Evolutionary conservation across 2,888 invertebrate species (phyloP).

Genomic region (Brachylomia viminalis): DNA sequence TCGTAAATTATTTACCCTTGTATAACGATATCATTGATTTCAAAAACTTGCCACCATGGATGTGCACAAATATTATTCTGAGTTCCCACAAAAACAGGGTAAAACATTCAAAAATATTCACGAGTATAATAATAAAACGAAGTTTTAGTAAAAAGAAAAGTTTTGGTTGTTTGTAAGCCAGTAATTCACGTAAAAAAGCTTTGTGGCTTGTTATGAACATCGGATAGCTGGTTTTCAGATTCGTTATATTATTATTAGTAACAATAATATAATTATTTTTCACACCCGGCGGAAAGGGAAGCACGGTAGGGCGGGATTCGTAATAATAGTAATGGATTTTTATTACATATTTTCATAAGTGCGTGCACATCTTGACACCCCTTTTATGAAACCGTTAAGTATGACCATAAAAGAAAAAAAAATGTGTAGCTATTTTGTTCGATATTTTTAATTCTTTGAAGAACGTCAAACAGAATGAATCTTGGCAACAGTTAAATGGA

Average conservation of each 20-base stretch:
- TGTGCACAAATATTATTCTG: slow-evolving; percentile 1
- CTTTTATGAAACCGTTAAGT: slow-evolving; percentile 37
- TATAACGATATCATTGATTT: background rate
- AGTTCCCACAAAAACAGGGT: slow-evolving; percentile 8
- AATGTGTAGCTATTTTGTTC: background rate
- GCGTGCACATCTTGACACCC: slow-evolving; percentile 63
- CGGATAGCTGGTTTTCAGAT: background rate
- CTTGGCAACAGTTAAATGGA: slow-evolving; percentile 42
- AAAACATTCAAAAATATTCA: slow-evolving; percentile 35
- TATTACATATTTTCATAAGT: slow-evolving; percentile 58
- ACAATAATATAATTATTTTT: slow-evolving; percentile 15
- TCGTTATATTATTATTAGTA: background rate
- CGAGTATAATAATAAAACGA: slow-evolving; percentile 31
- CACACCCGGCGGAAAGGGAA: slow-evolving; percentile 14
- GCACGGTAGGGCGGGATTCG: slow-evolving; percentile 23
- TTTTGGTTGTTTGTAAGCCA: slow-evolving; percentile 29
- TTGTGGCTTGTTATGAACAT: slow-evolving; percentile 18
- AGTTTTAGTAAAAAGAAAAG: slow-evolving; percentile 17
- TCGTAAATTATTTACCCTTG: background rate
- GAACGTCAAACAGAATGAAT: slow-evolving; percentile 23
- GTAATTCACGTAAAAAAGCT: slow-evolving; percentile 23
- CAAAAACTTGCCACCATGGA: background rate
- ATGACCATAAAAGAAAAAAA: slow-evolving; percentile 15
- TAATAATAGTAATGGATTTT: slow-evolving; percentile 62
- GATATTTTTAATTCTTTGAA: slow-evolving; percentile 12